Base-by-base conservation (phyloP, 2,888 invertebrate genomes). In the Drosophila maculinotata region DNA sequence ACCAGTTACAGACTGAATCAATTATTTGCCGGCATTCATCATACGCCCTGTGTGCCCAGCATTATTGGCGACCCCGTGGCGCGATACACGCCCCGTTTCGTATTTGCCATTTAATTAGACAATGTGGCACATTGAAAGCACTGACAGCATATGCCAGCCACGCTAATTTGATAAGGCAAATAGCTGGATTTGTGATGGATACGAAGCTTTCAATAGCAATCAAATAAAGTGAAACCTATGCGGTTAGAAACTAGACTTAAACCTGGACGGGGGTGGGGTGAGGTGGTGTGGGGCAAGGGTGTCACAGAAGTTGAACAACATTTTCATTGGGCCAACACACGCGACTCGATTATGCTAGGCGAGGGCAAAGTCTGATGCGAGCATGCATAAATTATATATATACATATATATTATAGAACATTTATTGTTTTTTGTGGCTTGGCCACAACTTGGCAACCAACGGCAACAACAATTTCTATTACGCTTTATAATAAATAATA, bases 401-500 rank as follows among this genome's bases (percentile, higher is more conserved):
- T 52, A 56, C 64, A 76, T 69, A 67, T 57, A 45, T 45, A 48
- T 52, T 59, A 70, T 72, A 59, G 51, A 58, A 48, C 62, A 52
- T 58, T 58, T 58, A 69, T 62, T 56, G 54, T 56, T 56, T 57
- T 9, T 30, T 54, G 42, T 35, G 57, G 51, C 63, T 47, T 14
- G 7, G 59, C 12, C 52, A 31, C 74, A 66, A 58, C 71, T 64
- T 81, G 82, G 59, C 85, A 84, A 79, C 79, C 17, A 31, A 12
- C 35, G 35, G 2, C 25, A 51, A 28, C 45, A 39, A 42, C 8
- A 48, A 59, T 69, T 71, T 75, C 66, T 65, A 72, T 57, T 74
- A 67, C 65, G 65, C 58, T 65, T 67, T 76, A 85, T 75, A 83
- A 82, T 82, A 82, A 79, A 85, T 67, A 81, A 76, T 79, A 58